These are phyloP conservation scores for Noctuana brunneofusca DNA, from an alignment of 2,888 invertebrate genomes.

Conservation along the genomic window DNA sequence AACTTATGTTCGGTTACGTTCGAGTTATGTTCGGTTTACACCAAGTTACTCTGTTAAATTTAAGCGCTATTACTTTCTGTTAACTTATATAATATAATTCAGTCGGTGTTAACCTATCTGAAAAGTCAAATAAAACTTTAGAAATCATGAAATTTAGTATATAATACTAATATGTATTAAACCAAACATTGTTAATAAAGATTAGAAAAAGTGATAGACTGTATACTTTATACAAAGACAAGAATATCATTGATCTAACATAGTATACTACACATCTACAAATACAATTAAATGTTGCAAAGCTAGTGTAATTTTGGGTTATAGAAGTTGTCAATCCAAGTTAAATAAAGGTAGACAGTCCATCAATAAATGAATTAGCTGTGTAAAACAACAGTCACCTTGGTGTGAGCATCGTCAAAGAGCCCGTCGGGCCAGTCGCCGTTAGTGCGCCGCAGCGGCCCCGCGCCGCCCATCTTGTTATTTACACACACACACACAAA, in stretches of 20 bases:
- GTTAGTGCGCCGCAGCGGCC: constrained; percentile 72
- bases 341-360: constrained; percentile 9
- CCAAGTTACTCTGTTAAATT: not conserved
- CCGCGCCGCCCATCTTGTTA: constrained; percentile 71
- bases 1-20: no score
- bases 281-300: no score
- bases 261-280: no score
- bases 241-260: no score
- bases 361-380: constrained; percentile 18
- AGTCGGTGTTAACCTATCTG: no score
- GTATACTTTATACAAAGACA: constrained; percentile 9
- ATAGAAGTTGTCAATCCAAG: no score
- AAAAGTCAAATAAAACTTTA: no score
- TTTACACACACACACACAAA: constrained; percentile 64
- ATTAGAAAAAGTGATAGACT: constrained; percentile 15
- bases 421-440: constrained; percentile 74
- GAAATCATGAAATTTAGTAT: no score
- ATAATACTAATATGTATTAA: constrained; percentile 19
- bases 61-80: no score
- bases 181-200: constrained; percentile 31
- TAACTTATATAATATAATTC: no score
- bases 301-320: no score
- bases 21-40: constrained; percentile 38
- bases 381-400: constrained; percentile 68
- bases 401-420: constrained; percentile 75